Percentiles rank a stretch among this genome's conserved stretches.
Conservation (phyloP, 1,140 invertebrate species). For the Heliothis subflexa region DNA sequence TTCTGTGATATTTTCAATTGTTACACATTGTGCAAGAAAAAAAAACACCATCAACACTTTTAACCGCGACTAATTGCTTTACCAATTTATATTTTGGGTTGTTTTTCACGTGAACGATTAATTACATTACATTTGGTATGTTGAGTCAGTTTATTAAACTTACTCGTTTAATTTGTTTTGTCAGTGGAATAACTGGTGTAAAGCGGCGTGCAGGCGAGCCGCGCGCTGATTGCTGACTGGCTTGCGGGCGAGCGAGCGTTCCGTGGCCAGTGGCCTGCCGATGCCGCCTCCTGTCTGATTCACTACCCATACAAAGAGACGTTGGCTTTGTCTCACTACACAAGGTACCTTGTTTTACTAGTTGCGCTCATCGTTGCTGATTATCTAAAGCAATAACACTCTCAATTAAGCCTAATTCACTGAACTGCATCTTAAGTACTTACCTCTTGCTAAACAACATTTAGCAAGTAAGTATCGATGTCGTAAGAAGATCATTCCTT, state of each 20-base stretch:
- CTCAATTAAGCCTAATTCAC: slow-evolving; percentile 45
- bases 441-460: background rate
- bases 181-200: background rate
- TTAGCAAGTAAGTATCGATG: background rate
- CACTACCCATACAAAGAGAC: slow-evolving; percentile 15
- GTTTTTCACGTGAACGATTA: background rate
- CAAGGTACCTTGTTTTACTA: slow-evolving; percentile 7
- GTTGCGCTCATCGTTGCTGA: background rate
- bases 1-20: slow-evolving; percentile 42
- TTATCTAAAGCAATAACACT: slow-evolving; percentile 54
- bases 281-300: slow-evolving; percentile 11
- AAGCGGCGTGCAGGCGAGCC: background rate
- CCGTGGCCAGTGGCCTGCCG: slow-evolving; percentile 1
- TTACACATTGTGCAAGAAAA: slow-evolving; percentile 36
- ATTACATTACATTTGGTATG: background rate
- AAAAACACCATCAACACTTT: slow-evolving; percentile 26
- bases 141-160: background rate
- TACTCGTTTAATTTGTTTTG: slow-evolving; percentile 25
- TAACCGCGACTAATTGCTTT: slow-evolving; percentile 23
- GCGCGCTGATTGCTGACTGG: slow-evolving; percentile 36
- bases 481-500: background rate
- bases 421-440: background rate
- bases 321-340: slow-evolving; percentile 27
- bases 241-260: background rate
- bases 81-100: background rate